These are phyloP conservation scores for Schizaphis graminum DNA, from an alignment of 2,888 invertebrate genomes.

Conservation along the genomic window DNA sequence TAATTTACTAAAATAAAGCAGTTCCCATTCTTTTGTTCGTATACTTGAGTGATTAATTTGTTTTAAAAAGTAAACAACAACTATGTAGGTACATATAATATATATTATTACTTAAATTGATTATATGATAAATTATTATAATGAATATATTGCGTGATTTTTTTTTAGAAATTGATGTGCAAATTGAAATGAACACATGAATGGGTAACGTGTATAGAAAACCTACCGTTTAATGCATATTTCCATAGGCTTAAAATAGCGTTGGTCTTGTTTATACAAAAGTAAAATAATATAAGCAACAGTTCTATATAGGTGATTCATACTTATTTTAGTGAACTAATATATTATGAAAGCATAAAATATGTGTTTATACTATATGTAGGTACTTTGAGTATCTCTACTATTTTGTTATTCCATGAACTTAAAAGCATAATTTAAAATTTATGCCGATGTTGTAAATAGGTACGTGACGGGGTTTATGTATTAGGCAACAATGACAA, in stretches of 20 bases:
- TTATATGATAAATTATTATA: conserved; percentile 13
- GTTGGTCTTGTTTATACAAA: not conserved
- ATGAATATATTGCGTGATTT: not conserved
- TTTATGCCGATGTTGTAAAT: conserved; percentile 59
- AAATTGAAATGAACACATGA: not conserved
- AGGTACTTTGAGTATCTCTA: not conserved
- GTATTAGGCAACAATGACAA: conserved; percentile 54
- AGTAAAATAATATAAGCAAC: not conserved
- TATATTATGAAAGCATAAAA: not conserved
- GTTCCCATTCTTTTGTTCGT: not conserved
- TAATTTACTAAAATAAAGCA: not conserved
- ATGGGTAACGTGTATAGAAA: not conserved
- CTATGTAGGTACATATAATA: not conserved
- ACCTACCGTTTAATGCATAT: not conserved
- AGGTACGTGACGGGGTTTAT: conserved; percentile 56
- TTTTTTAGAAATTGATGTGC: conserved; percentile 1
- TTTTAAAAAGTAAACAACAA: conserved; percentile 23
- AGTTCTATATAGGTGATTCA: not conserved
- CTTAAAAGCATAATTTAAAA: conserved; percentile 56
- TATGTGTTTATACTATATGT: not conserved
- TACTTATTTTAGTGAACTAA: not conserved
- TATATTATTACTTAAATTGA: conserved; percentile 19
- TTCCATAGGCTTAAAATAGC: not conserved
- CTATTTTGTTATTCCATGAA: conserved; percentile 46
- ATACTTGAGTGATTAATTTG: conserved; percentile 45